These are phyloP conservation scores for Neoaliturus tenellus DNA, from an alignment of 2,888 invertebrate species.

Conservation along the genomic window DNA sequence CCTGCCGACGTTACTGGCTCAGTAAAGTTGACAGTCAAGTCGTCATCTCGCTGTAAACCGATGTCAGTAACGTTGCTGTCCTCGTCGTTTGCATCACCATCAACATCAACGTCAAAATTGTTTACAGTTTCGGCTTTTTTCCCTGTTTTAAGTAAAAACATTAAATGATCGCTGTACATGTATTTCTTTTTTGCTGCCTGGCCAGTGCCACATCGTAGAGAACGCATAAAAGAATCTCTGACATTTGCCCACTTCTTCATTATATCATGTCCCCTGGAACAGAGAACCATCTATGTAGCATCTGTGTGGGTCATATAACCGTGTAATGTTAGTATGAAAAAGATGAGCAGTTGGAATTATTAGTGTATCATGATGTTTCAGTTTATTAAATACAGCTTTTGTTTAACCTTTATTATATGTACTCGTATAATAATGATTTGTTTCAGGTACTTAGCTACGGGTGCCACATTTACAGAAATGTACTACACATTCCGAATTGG, in stretches of 20 bases:
- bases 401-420: not conserved
- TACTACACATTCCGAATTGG: too few species aligned
- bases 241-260: conserved; percentile 37
- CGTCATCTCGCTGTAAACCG: not conserved
- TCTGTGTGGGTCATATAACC: not conserved
- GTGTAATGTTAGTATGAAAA: not conserved
- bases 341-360: not conserved
- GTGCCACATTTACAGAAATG: too few species aligned
- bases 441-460: too few species aligned
- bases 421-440: too few species aligned
- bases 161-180: conserved; percentile 8
- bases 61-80: not conserved
- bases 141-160: conserved; percentile 21
- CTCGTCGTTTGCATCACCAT: not conserved
- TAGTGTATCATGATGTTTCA: not conserved
- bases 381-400: not conserved
- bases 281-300: not conserved
- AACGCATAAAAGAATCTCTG: conserved; percentile 24
- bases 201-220: not conserved
- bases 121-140: not conserved
- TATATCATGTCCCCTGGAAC: conserved; percentile 28
- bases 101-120: conserved; percentile 13
- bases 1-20: not conserved
- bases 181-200: conserved; percentile 38
- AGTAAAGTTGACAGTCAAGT: not conserved